Conservation (phyloP, 2,888 invertebrate genomes). For the Polydrusus tereticollis region DNA sequence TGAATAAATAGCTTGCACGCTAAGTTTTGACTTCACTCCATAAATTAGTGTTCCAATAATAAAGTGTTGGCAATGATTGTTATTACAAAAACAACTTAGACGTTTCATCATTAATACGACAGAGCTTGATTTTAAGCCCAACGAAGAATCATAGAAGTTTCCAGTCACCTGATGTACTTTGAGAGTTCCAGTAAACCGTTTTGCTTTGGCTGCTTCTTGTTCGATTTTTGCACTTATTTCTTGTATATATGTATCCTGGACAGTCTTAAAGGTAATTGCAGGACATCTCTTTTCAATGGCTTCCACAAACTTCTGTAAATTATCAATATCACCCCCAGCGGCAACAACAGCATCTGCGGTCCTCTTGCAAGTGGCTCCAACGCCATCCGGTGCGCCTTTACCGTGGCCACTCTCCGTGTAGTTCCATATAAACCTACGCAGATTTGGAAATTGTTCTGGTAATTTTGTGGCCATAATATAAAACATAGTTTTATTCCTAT, state of each 20-base stretch:
- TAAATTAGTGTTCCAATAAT: too few species aligned
- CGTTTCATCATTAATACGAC: too few species aligned
- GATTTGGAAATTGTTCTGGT: conserved; percentile 34
- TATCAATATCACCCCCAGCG: conserved; percentile 41
- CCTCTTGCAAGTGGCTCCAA: conserved; percentile 60
- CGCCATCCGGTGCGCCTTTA: conserved; percentile 60
- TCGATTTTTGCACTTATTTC: too few species aligned
- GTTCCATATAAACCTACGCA: neutral
- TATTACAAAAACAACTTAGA: too few species aligned
- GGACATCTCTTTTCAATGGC: neutral
- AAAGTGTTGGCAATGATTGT: too few species aligned
- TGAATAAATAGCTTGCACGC: too few species aligned
- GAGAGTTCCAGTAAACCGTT: too few species aligned
- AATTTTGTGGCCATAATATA: conserved; percentile 53
- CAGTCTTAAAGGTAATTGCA: neutral
- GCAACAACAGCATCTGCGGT: conserved; percentile 59
- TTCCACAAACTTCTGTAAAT: neutral
- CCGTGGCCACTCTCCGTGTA: conserved; percentile 60
- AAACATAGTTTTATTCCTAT: conserved; percentile 36
- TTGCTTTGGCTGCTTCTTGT: too few species aligned
- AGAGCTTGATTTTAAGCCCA: too few species aligned
- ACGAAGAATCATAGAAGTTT: too few species aligned
- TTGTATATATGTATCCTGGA: neutral
- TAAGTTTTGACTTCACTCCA: too few species aligned
- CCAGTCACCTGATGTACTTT: too few species aligned